Conservation (phyloP, 1,140 invertebrate genomes). For the Procambarus clarkii region DNA sequence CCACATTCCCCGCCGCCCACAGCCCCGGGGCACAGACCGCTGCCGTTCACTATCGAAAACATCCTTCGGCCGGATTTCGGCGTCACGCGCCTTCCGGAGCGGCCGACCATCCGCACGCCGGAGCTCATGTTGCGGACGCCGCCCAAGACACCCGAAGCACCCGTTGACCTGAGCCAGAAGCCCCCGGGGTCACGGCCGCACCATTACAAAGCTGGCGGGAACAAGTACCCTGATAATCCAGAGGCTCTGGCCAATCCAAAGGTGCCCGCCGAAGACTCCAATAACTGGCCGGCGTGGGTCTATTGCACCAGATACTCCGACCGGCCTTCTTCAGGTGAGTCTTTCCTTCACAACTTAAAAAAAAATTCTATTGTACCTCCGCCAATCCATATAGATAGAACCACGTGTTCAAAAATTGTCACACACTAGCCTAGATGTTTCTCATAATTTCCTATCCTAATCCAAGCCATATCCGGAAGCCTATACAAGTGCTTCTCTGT, state of each 20-base stretch:
- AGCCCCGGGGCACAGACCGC: conserved; percentile 67
- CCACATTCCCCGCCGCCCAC: conserved; percentile 54
- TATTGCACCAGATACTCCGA: conserved; percentile 98
- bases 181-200: neutral
- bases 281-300: conserved; percentile 93
- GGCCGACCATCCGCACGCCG: conserved; percentile 51
- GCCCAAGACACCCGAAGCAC: conserved; percentile 66
- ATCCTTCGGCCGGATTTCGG: conserved; percentile 94
- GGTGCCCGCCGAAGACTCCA: conserved; percentile 68
- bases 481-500: too few relatives aligned
- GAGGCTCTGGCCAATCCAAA: conserved; percentile 68
- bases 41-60: conserved; percentile 95
- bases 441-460: too few relatives aligned
- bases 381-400: too few relatives aligned
- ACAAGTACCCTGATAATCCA: conserved; percentile 66
- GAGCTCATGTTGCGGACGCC: conserved; percentile 68
- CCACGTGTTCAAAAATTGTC: too few relatives aligned
- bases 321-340: conserved; percentile 94
- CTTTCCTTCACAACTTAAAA: too few relatives aligned
- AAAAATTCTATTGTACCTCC: too few relatives aligned
- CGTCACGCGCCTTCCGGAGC: conserved; percentile 44
- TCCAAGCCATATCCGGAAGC: too few relatives aligned
- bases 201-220: neutral
- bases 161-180: conserved; percentile 71
- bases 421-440: too few relatives aligned